Conservation (phyloP, 2,113 vertebrate genomes). For the Deroptyus accipitrinus region DNA sequence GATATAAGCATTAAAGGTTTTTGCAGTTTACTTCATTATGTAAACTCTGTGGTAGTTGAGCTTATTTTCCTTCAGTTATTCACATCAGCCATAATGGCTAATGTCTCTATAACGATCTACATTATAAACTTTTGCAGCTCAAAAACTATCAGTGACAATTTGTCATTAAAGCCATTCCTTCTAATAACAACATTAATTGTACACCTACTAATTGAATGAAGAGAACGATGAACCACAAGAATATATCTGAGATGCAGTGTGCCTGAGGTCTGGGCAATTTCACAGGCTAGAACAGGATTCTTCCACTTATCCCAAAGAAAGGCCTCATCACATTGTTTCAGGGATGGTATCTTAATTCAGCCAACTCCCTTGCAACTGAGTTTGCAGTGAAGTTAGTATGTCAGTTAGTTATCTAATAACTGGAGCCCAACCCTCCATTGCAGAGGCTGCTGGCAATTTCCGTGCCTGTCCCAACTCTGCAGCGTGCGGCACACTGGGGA, state of each 20-base stretch:
- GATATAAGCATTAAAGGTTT: slow-evolving; percentile 39
- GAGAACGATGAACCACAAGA: not conserved
- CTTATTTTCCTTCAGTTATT: slow-evolving; percentile 62
- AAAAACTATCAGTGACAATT: slow-evolving; percentile 32
- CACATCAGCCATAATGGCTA: slow-evolving; percentile 33
- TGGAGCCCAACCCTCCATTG: not conserved
- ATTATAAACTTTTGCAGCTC: slow-evolving; percentile 40
- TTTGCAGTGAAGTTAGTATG: not conserved
- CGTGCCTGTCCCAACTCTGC: not conserved
- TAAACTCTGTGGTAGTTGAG: slow-evolving; percentile 59
- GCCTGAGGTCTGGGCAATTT: not conserved
- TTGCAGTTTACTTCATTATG: slow-evolving; percentile 66
- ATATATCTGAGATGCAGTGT: not conserved
- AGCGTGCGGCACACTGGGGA: fast-evolving
- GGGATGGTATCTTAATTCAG: not conserved
- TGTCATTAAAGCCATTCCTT: slow-evolving; percentile 46
- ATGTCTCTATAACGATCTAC: slow-evolving; percentile 55
- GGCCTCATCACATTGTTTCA: fast-evolving
- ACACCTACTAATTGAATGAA: slow-evolving; percentile 6
- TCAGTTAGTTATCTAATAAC: not conserved
- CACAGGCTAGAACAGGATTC: not conserved
- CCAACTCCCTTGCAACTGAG: not conserved
- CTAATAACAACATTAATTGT: slow-evolving; percentile 58
- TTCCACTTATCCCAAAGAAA: not conserved
- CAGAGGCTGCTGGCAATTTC: not conserved